Evolutionary conservation across 2,888 invertebrate species (phyloP), one percentile per base, ranked within the genome.

Genomic region (Fissipunctia ypsillon): DNA sequence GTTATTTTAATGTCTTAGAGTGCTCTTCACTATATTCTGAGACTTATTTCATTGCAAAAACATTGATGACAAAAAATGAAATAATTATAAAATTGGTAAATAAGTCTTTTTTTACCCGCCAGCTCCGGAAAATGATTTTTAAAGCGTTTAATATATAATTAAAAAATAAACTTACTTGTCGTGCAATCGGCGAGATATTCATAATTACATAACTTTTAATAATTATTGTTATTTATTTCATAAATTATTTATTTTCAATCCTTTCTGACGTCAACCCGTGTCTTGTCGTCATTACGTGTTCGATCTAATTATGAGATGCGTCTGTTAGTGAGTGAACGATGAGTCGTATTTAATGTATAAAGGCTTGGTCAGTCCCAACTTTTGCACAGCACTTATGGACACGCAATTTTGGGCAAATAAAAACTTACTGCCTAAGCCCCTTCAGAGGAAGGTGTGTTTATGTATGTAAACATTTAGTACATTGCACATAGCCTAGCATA

Each of bases 151-250:
- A n/a, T n/a, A n/a, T n/a, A n/a, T n/a, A n/a, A n/a, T 3, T 31
- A 48, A 48, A n/a, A 10, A n/a, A 12, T 22, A 22, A 48, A 50
- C 73, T 71, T 72, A 72, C 72, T 41, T 73, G 72, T 38, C 25
- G 41, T 31, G 59, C 73, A 50, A 72, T 41, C 12, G 72, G 72
- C n/a, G 73, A n/a, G 3, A 73, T 73, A 60, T 60, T 52, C 72
- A 73, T 73, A 16, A 22, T 71, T 14, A 45, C 54, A n/a, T 45
- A n/a, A 22, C 19, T 16, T 69, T 48, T 10, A 14, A 59, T 4
- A 38, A 48, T 45, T 22, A 48, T 48, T 22, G 45, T 16, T 14
- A 28, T 59, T 25, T 38, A 3, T 57, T 25, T 38, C 14, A 56
- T 35, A 9, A 35, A 25, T 38, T 43, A 7, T 19, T 31, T 48